Evolutionary conservation across 2,797 vertebrate genomes (phyloP), one percentile per base, ranked within the genome.

Genomic region (Saxicola maurus): DNA sequence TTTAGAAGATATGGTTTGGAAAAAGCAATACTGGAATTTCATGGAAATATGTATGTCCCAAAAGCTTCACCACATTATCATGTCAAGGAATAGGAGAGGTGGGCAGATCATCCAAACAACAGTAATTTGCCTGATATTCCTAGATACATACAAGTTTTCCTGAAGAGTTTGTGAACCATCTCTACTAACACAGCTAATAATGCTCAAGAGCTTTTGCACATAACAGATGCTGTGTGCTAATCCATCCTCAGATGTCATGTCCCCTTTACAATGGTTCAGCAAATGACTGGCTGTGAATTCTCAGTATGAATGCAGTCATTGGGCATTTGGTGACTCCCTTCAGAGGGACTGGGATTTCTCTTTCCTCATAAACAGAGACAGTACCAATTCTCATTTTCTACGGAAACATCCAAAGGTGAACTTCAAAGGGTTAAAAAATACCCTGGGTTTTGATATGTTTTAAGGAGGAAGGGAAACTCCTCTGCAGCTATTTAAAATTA

Each of bases 361-460:
- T 76, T 75, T 57, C 35, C 31, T 69, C 1, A 0, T 60, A 52
- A 52, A 82, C 0, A 9, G 57, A 13, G n/a, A 24, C 14, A 62
- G 46, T 75, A 33, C 33, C 79, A 59, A 66, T 69, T 35, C 11
- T 20, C 76, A 0, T 73, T 81, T 93, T 72, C 64, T 62, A 79
- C 42, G 20, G 31, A 86, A 82, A 69, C 17, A 72, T 35, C 16
- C 68, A 62, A 59, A 66, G 28, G 38, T 61, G 42, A 87, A 91
- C 33, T 52, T 73, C 42, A 87, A 87, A 75, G 23, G n/a, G 69
- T 89, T 92, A 82, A 93, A 84, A 89, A 81, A 48, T 17, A 53
- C 10, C 1, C 1, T 73, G 38, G 0, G 1, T 21, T 90, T 66
- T 76, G 1, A 73, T 38, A 56, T 31, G 30, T 48, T 81, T 2